Evolutionary conservation across 2,797 vertebrate genomes (phyloP), one percentile per base, ranked within the genome.

Genomic region (Artibeus lituratus): DNA sequence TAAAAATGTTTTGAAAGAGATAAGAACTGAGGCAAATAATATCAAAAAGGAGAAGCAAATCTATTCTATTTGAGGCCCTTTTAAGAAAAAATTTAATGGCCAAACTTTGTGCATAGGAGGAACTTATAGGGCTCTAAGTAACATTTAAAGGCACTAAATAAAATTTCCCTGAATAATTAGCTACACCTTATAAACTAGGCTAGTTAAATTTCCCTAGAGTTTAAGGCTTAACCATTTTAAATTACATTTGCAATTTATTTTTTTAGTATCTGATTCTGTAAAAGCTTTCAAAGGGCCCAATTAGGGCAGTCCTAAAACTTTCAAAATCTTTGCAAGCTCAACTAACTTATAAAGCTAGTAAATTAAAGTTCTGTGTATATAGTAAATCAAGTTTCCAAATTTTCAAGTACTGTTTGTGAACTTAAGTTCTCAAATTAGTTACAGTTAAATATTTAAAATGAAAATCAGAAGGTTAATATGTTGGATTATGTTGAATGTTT

Each of bases 231-330:
- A 67, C 55, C 29, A 16, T 74, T 90, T 70, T 67, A 77, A 47
- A 24, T 59, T 78, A 67, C 14, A 35, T 82, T 72, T 84, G n/a
- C 0, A 44, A n/a, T 26, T 69, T 67, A 15, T 53, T 57, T 57
- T 59, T 62, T 57, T 21, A 7, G 16, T 39, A 76, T 55, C 26
- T 82, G 39, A 72, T 85, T 83, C 73, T 51, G 29, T 21, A 72
- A 76, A 39, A 74, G 29, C 42, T 92, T 49, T 70, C n/a, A 57
- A 73, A 73, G 18, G 7, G 2, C n/a, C 72, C 87, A 42, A 74
- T 89, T 53, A 87, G 15, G 37, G 16, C n/a, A 82, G 26, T 65
- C 39, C 47, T 87, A 92, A 95, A 86, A 81, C 53, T 76, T 95
- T 92, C 16, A 83, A n/a, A 88, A 51, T 49, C 39, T 65, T 69